Evolutionary conservation across 2,888 invertebrate genomes (phyloP).

Genomic region (Drosophila mayaguana): DNA sequence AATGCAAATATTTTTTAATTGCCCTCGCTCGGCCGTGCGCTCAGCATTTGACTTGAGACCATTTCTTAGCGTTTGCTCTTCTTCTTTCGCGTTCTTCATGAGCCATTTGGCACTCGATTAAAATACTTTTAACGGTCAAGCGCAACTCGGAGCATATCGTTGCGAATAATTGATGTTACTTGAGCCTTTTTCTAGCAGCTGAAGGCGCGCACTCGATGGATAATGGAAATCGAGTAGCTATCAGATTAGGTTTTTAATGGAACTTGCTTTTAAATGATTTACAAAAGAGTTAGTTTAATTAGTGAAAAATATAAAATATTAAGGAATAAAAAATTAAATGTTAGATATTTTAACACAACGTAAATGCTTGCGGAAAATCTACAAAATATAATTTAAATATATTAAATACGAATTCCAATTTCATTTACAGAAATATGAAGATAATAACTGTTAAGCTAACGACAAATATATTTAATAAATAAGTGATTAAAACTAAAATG

Average conservation of each 20-base stretch:
- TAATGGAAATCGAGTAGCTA: slow-evolving; percentile 7
- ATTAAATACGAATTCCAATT: too few relatives aligned
- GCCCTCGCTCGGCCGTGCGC: slow-evolving; percentile 38
- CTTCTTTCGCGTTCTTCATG: slow-evolving; percentile 8
- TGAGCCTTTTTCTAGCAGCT: neutral
- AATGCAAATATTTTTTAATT: slow-evolving; percentile 75
- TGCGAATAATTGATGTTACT: slow-evolving; percentile 26
- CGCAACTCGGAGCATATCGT: slow-evolving; percentile 17
- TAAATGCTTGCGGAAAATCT: too few relatives aligned
- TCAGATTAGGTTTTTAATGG: neutral
- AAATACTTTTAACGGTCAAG: slow-evolving; percentile 51
- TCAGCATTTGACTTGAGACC: slow-evolving; percentile 44
- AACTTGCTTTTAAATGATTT: neutral
- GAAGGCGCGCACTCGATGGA: neutral
- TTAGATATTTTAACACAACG: too few relatives aligned
- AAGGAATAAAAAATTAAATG: accelerated
- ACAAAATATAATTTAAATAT: too few relatives aligned
- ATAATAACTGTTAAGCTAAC: too few relatives aligned
- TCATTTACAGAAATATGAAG: too few relatives aligned
- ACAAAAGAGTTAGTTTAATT: neutral
- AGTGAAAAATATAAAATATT: neutral
- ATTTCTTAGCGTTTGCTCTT: slow-evolving; percentile 25
- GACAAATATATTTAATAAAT: too few relatives aligned
- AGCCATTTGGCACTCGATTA: slow-evolving; percentile 53
- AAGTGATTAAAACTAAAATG: too few relatives aligned